phyloP scores from a whole-genome alignment of 2,113 vertebrate genomes.

The Glaucomys volans region DNA sequence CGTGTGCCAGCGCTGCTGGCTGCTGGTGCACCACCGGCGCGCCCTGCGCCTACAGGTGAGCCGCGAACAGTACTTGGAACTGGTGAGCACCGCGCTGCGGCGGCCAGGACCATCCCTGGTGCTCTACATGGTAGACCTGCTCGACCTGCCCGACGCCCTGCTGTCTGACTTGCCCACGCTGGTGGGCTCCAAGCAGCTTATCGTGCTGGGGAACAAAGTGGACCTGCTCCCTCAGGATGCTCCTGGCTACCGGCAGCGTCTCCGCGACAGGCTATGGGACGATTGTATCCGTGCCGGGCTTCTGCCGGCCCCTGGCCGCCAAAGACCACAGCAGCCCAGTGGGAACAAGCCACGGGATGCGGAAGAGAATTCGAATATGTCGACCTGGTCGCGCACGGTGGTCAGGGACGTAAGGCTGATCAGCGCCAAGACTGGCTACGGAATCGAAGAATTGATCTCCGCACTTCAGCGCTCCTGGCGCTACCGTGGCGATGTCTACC shows the following conservation, averaged over 20 bases:
- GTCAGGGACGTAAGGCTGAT: conserved; percentile 90
- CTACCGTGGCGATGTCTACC: conserved; percentile 93
- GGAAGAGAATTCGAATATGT: conserved; percentile 62
- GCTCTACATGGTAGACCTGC: conserved; percentile 92
- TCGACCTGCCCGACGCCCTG: conserved; percentile 92
- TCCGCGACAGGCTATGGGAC: conserved; percentile 83
- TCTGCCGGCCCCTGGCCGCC: neutral
- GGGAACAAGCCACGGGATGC: neutral
- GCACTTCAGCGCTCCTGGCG: conserved; percentile 93
- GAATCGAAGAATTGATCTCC: conserved; percentile 92
- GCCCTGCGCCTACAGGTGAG: conserved; percentile 88
- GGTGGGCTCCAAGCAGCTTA: conserved; percentile 69
- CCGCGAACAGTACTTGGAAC: conserved; percentile 85
- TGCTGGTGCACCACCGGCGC: conserved; percentile 89
- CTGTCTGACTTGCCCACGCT: conserved; percentile 87
- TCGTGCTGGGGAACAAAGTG: conserved; percentile 94
- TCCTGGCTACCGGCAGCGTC: conserved; percentile 87
- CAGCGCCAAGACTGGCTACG: conserved; percentile 96
- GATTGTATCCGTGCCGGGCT: conserved; percentile 83
- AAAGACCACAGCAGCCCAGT: neutral
- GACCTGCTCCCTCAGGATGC: conserved; percentile 91
- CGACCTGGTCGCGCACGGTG: neutral
- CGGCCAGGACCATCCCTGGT: conserved; percentile 88
- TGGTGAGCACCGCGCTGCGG: conserved; percentile 84
- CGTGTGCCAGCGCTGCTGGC: conserved; percentile 93